Evolutionary conservation across 92 coral and sea anemone species (phyloP).

Genomic region (Zoanthus solanderi): DNA sequence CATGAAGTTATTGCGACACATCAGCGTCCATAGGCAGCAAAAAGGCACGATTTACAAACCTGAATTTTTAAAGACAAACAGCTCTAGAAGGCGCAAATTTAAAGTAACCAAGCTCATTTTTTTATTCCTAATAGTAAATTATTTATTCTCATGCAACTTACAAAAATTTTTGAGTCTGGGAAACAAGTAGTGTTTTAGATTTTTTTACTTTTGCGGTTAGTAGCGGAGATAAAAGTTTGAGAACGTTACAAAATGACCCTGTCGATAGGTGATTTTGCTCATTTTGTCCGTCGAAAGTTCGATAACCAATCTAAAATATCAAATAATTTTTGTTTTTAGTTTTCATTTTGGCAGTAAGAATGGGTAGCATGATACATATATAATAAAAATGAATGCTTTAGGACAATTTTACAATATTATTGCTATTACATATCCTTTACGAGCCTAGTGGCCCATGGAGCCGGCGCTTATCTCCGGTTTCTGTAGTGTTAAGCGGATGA

Average conservation of each 20-base stretch:
- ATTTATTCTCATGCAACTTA: not conserved
- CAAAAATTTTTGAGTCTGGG: not conserved
- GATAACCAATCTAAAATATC: not conserved
- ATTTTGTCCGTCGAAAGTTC: not conserved
- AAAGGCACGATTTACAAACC: slow-evolving; percentile 15
- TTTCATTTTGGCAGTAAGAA: not conserved
- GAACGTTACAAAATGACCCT: slow-evolving; percentile 20
- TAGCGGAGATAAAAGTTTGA: not conserved
- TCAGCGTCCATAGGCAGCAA: slow-evolving; percentile 15
- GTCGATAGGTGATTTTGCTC: not conserved
- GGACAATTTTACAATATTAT: too few species aligned
- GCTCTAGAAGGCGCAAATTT: slow-evolving; percentile 3
- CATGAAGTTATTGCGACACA: slow-evolving; percentile 8
- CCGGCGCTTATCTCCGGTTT: too few species aligned
- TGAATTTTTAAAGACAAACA: not conserved
- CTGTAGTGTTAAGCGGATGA: too few species aligned
- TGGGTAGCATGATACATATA: not conserved
- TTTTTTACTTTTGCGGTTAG: not conserved
- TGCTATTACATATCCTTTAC: too few species aligned
- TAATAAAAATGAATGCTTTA: too few species aligned
- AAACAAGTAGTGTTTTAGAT: not conserved
- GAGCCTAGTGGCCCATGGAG: too few species aligned
- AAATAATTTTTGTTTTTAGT: not conserved
- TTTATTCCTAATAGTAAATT: not conserved
- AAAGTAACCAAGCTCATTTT: not conserved